A percentile compares a stretch with the other conserved stretches of the same genome.
phyloP scores from a whole-genome alignment of 2,888 invertebrate genomes.

The Meiosimyza decipiens region DNA sequence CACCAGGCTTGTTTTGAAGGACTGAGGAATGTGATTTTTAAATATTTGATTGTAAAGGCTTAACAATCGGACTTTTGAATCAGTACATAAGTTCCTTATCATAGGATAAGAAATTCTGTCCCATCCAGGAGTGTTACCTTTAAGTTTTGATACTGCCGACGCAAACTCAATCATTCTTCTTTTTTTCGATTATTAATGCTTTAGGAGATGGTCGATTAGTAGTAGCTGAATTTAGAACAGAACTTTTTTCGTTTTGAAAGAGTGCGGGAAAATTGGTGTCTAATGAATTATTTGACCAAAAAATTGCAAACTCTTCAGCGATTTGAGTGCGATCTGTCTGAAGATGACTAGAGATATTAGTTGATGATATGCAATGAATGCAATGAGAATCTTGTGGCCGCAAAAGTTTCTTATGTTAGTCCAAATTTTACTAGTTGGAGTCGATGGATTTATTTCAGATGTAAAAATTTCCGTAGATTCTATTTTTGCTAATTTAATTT shows the following conservation, averaged over 20 bases:
- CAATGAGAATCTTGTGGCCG: constrained; percentile 18
- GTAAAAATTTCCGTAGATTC: constrained; percentile 13
- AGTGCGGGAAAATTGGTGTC: not conserved
- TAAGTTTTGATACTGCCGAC: not conserved
- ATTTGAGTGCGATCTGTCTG: not conserved
- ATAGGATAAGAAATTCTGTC: constrained; percentile 37
- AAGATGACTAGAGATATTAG: too few relatives aligned
- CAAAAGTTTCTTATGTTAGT: constrained; percentile 24
- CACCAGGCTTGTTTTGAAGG: constrained; percentile 41
- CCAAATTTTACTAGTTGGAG: constrained; percentile 31
- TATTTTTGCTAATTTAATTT: constrained; percentile 29
- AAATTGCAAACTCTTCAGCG: not conserved
- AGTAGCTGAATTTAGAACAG: not conserved
- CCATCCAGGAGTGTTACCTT: constrained; percentile 22
- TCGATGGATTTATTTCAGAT: constrained; percentile 31
- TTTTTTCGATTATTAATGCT: not conserved
- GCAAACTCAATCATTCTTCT: not conserved
- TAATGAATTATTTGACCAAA: not conserved
- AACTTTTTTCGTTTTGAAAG: not conserved
- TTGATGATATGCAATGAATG: constrained; percentile 20
- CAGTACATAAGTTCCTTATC: constrained; percentile 28
- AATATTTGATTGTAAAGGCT: constrained; percentile 39
- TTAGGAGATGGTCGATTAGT: not conserved
- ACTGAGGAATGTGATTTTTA: constrained; percentile 38
- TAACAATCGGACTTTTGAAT: constrained; percentile 28